Base-by-base conservation (phyloP, 2,113 vertebrate genomes). In the Myotis yumanensis region DNA sequence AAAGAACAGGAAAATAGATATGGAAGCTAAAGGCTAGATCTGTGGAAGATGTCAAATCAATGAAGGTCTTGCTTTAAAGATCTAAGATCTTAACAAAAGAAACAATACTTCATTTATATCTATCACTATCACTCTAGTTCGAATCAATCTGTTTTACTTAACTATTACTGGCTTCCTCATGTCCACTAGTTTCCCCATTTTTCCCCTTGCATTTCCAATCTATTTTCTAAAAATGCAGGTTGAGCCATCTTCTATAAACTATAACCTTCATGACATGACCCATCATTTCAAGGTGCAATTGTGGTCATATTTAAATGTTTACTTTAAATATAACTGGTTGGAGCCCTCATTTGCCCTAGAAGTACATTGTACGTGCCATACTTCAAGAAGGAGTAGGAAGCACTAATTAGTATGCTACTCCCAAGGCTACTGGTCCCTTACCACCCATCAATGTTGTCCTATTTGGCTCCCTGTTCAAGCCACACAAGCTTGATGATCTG, bases 231-330 rank as follows among this genome's bases (percentile, higher is more conserved):
- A 88, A 93, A 86, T 64, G 32, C 15, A 82, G 46, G 25, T 85
- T 32, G 89, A 80, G 14, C 11, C 62, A 81, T 94, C 64, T 88
- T 85, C 59, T 82, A 90, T 64, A 68, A 87, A 90, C 16, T 48
- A 4, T 40, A 88, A 95, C 23, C 66, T 79, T 51, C 84, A 72
- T 73, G 25, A 84, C 28, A 48, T 64, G 28, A 17, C 76, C 22
- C 83, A 75, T 1, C n/a, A 93, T 82, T 94, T 71, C 35, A 90
- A 40, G 9, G 11, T 46, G 43, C 8, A 80, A 84, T 81, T 89
- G 82, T 79, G 72, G 62, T 88, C 68, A 54, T 62, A 88, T 23
- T 85, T 93, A 90, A 86, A 82, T 48, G 25, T 94, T 90, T 90
- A 84, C 43, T 85, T 95, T 86, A 91, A 94, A 88, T 68, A 40